These are phyloP conservation scores for Amphipyra tragopoginis DNA, from an alignment of 2,888 invertebrate species.

Conservation along the genomic window DNA sequence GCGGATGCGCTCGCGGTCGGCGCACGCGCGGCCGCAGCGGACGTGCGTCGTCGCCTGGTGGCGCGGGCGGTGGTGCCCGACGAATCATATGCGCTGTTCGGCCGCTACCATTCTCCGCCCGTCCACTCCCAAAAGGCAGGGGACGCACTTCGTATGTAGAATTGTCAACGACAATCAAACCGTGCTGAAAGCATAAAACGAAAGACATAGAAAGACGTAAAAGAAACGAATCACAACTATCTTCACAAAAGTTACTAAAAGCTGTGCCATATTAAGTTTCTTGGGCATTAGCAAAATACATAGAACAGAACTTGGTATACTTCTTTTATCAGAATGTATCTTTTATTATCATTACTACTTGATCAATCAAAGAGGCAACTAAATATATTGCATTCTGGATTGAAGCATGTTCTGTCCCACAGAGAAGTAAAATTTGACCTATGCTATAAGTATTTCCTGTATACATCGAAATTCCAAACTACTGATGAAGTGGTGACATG, in stretches of 20 bases:
- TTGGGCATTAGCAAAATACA: too few species aligned
- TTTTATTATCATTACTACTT: too few species aligned
- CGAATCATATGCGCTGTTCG: conserved; percentile 90
- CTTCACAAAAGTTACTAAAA: too few species aligned
- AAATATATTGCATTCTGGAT: not conserved
- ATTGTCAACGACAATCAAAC: conserved; percentile 92
- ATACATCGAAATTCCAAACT: too few species aligned
- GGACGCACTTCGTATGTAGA: conserved; percentile 93
- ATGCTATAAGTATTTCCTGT: not conserved
- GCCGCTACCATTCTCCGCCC: conserved; percentile 76
- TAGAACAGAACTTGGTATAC: too few species aligned
- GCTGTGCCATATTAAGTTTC: too few species aligned
- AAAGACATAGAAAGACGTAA: too few species aligned
- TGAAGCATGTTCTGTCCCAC: not conserved
- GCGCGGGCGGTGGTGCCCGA: conserved; percentile 84
- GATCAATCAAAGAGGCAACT: too few species aligned
- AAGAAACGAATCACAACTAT: too few species aligned
- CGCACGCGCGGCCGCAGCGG: conserved; percentile 73
- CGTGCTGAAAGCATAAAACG: conserved; percentile 86
- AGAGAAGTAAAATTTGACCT: not conserved
- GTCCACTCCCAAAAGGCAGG: conserved; percentile 80
- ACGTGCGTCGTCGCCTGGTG: conserved; percentile 82
- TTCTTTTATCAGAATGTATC: too few species aligned
- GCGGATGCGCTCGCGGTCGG: conserved; percentile 68
- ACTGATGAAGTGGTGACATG: too few species aligned